Evolutionary conservation across 2,888 invertebrate species (phyloP), one percentile per base, ranked within the genome.

Genomic region (Meteorus colon): DNA sequence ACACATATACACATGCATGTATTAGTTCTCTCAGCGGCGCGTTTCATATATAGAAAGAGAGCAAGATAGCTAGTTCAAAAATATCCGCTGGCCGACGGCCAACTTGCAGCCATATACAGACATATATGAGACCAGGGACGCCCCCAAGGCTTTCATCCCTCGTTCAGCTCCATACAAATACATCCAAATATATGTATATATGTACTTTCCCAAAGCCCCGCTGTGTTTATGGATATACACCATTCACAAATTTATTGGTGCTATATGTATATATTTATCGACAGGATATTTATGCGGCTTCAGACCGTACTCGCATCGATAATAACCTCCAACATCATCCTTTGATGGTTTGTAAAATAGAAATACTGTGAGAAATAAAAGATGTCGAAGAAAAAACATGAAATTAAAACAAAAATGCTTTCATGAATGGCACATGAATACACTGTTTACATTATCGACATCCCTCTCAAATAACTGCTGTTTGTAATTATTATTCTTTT

Each of bases 61-160:
- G 60, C 8, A 70, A 70, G 41, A 24, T 63, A 73, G 67, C 62
- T 65, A 77, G 77, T 79, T 83, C 82, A 83, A 83, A 85, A 86
- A 86, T 86, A 86, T 86, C 82, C 81, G 78, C 81, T 86, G 86
- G 86, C 85, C 80, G 75, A 67, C 74, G 79, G 86, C 86, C 86
- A 86, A 85, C 81, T 81, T 74, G 74, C 80, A 79, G 81, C 79
- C 77, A 75, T 70, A 71, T 67, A 70, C 66, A 59, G 67, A 51
- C 34, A 63, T 10, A 31, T 14, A 63, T 29, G 63, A 62, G 59
- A 62, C 16, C 19, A 62, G 59, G 27, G 48, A 62, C 27, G 59
- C 37, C 41, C 59, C 41, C 41, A 48, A 37, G 59, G 45, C 71
- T 63, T 34, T 34, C 63, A 34, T 16, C 29, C 63, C 34, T 31